Evolutionary conservation across 2,888 invertebrate genomes (phyloP), one percentile per base, ranked within the genome.

Genomic region (Rhynchonema sp.): DNA sequence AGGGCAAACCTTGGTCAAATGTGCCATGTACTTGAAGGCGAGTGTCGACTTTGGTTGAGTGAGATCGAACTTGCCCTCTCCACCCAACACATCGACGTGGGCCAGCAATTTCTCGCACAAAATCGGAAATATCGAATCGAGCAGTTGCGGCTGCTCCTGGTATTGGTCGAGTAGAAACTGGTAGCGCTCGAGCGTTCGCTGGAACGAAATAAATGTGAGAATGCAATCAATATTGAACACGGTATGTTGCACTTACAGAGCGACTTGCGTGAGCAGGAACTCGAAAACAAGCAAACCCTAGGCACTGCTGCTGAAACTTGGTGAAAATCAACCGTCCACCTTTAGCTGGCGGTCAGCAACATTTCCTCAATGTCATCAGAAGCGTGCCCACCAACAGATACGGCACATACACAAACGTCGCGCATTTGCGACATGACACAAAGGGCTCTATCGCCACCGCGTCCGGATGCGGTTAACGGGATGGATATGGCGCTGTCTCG

Each of bases 141-240:
- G 46, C 30, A 62, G 52, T 27, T 60, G 59, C 25, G 60, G 57
- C 27, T 56, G 29, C 27, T 62, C 62, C 52, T 62, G 62, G 29
- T 62, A 60, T 25, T 25, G 49, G 46, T 62, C 62, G 20, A 60
- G n/a, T 20, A 62, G 9, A 26, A 52, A 60, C 28, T 30, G 29
- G 38, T 29, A 62, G 1, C 57, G 59, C 55, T 62, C 62, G 29
- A 60, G 17, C 2, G n/a, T 26, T 2, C 57, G 49, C 62, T 62
- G 30, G 9, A 61, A 59, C 6, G 6, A 17, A 38, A 17, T 6
- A 17, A 6, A 38, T 6, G 6, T 6, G 38, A 6, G 6, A 13
- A 13, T 38, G 6, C 17, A 38, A 38, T 38, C 9, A 38, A 13
- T 38, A 13, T 6, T 13, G 17, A 38, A 6, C 17, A 17, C 38